These are phyloP conservation scores for Cheirogaleus medius DNA, from an alignment of 2,113 vertebrate genomes.

Conservation along the genomic window DNA sequence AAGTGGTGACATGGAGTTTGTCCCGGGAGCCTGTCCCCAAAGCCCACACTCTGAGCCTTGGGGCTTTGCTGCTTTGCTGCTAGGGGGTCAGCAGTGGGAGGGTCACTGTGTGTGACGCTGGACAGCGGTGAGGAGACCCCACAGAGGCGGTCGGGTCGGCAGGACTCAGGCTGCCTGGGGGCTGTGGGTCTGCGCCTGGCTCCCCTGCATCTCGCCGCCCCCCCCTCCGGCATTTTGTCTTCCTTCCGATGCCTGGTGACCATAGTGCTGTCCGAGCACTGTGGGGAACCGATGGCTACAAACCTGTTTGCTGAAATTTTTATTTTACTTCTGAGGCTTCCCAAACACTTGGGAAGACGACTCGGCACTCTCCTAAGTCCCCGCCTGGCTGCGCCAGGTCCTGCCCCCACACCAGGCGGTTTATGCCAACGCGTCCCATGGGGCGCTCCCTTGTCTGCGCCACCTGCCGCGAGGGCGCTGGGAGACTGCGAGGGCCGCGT, in stretches of 20 bases:
- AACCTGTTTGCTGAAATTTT: rapidly evolving
- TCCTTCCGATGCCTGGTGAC: rapidly evolving
- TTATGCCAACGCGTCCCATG: too few relatives aligned
- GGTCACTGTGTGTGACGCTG: neutral
- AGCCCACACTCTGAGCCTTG: neutral
- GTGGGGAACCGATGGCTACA: neutral
- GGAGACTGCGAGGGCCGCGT: rapidly evolving
- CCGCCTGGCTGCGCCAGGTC: rapidly evolving
- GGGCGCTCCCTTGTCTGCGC: too few relatives aligned
- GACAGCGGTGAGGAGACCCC: neutral
- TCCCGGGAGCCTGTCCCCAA: neutral
- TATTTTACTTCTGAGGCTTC: too few relatives aligned
- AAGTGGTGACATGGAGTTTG: neutral
- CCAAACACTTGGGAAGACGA: neutral
- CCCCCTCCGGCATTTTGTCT: neutral
- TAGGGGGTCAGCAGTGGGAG: neutral
- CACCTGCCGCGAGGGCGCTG: too few relatives aligned
- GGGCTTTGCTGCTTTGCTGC: neutral
- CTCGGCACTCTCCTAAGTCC: rapidly evolving
- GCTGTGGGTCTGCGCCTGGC: rapidly evolving
- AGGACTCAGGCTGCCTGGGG: neutral
- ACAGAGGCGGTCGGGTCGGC: rapidly evolving
- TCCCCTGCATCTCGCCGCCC: rapidly evolving
- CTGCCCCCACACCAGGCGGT: rapidly evolving
- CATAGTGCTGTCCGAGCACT: rapidly evolving